Evolutionary conservation across 2,888 invertebrate genomes (phyloP), one percentile per base, ranked within the genome.

Genomic region (Drosophila meridiana): DNA sequence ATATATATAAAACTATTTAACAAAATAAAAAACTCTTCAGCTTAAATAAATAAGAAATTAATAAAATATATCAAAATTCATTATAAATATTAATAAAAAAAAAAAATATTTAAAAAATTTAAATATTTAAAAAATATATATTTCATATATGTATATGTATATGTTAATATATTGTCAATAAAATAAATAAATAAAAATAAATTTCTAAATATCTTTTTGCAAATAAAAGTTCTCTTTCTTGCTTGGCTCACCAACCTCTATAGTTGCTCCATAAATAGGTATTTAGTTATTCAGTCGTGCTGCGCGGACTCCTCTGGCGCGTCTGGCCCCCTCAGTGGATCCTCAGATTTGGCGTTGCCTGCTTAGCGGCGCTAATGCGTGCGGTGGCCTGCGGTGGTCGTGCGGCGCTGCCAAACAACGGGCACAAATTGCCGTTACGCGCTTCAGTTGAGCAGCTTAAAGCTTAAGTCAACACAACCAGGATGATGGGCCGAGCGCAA

Each of bases 361-460:
- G 66, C 72, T 78, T 75, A 71, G 68, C 69, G 73, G 68, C 55
- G 66, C 77, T 80, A 86, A 79, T 87, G 82, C 78, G 84, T 71
- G 64, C 52, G 69, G 65, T 62, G 56, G 50, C 67, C 75, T 47
- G 62, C 48, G 74, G 73, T 56, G 73, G 42, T 42, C 50, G 55
- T 48, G 30, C 52, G 20, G 66, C n/a, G 42, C n/a, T 42, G 68
- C 63, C 81, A 78, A 86, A 81, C 76, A 83, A 80, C 73, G 69
- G 59, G 82, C 84, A 76, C 82, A 85, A 85, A 89, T 87, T 85
- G 87, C 74, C 89, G 80, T 86, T 87, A 86, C 78, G 86, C 87
- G 90, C 88, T 80, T 89, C 78, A 88, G 88, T 85, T 89, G 88
- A 86, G 87, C 85, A 77, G 87, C 87, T 89, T 87, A 81, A 89